A percentile compares a stretch with the other conserved stretches of the same genome.
These are phyloP conservation scores for Marisa cornuarietis DNA, from an alignment of 1,140 invertebrate species.

Conservation along the genomic window DNA sequence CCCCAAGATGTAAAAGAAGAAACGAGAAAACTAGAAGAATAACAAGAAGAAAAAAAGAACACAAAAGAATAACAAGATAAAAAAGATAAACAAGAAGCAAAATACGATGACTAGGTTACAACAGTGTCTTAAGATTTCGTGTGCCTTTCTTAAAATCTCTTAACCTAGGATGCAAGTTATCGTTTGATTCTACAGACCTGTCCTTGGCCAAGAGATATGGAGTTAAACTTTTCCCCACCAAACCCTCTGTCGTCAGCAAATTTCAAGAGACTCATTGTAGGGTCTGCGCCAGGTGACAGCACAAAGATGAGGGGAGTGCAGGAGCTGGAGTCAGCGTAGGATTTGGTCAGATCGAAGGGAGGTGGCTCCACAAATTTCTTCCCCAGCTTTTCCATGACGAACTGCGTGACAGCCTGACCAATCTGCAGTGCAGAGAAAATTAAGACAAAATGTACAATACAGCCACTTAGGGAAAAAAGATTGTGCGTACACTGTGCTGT, in stretches of 20 bases:
- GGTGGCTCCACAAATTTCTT: slow-evolving; percentile 67
- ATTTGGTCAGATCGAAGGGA: slow-evolving; percentile 66
- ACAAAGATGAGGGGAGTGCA: slow-evolving; percentile 66
- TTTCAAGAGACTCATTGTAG: slow-evolving; percentile 65
- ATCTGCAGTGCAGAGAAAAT: slow-evolving; percentile 46
- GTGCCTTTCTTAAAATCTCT: too few relatives aligned
- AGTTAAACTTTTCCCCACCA: slow-evolving; percentile 63
- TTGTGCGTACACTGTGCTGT: too few relatives aligned
- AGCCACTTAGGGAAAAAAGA: too few relatives aligned
- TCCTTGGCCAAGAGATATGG: slow-evolving; percentile 67
- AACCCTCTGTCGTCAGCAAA: slow-evolving; percentile 67
- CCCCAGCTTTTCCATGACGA: slow-evolving; percentile 66
- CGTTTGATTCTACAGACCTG: slow-evolving; percentile 51
- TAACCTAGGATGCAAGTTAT: neutral
- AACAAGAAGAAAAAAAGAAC: too few relatives aligned
- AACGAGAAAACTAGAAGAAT: too few relatives aligned
- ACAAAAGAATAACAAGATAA: too few relatives aligned
- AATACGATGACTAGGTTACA: too few relatives aligned
- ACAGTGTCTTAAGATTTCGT: too few relatives aligned
- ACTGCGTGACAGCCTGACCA: slow-evolving; percentile 62
- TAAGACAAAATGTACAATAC: too few relatives aligned
- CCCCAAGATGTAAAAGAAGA: too few relatives aligned
- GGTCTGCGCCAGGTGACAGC: slow-evolving; percentile 67
- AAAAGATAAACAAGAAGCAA: too few relatives aligned
- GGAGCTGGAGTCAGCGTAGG: slow-evolving; percentile 63